phyloP scores from a whole-genome alignment of 2,797 vertebrate species.

The Neosalanx taihuensis region DNA sequence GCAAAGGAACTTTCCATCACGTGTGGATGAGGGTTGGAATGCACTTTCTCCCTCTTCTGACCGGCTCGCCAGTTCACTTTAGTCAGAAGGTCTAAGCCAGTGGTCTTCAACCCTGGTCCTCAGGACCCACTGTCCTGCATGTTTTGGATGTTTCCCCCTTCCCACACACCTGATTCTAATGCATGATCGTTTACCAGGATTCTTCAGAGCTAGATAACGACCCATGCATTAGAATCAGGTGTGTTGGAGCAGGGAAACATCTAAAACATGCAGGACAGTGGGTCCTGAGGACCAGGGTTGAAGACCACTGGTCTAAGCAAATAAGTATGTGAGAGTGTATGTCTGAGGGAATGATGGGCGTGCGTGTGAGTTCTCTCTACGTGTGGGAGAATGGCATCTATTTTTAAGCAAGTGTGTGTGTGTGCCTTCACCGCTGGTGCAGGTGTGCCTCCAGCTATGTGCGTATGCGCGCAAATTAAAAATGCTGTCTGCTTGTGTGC shows the following conservation, averaged over 20 bases:
- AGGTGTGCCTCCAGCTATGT: slow-evolving; percentile 44
- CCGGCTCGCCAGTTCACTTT: no score
- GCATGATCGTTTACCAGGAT: no score
- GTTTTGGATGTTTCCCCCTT: no score
- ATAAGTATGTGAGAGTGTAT: not conserved
- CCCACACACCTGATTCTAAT: no score
- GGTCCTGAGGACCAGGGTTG: no score
- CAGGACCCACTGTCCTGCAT: no score
- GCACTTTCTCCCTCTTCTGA: not conserved
- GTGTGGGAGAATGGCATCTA: slow-evolving; percentile 4
- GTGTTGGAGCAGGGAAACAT: no score
- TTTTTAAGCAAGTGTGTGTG: not conserved
- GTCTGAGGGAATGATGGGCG: not conserved
- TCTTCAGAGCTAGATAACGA: no score
- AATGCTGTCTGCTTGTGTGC: slow-evolving; percentile 10
- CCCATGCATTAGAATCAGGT: no score
- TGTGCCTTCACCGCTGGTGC: slow-evolving; percentile 5
- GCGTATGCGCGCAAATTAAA: not conserved
- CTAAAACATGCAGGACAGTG: no score
- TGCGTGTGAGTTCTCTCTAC: not conserved
- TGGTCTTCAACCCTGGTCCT: no score
- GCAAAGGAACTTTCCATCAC: slow-evolving; percentile 23
- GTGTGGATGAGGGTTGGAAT: slow-evolving; percentile 22
- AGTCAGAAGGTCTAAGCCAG: not conserved
- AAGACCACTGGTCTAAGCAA: no score